Conservation (phyloP, 2,888 invertebrate species). For the Apotomis capreana region DNA sequence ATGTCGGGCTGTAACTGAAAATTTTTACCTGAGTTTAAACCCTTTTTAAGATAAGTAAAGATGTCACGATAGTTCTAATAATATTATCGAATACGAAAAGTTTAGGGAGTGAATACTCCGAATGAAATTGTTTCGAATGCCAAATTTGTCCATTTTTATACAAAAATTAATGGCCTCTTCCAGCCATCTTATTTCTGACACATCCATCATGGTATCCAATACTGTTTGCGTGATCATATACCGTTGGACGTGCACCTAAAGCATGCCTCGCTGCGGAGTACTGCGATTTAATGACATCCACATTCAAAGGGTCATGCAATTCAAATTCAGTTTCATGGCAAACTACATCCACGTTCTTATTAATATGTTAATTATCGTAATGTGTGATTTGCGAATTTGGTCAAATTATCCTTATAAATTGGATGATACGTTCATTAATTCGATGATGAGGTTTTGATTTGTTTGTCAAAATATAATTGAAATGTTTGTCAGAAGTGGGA, state of each 20-base stretch:
- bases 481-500: background rate
- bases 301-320: constrained; percentile 43
- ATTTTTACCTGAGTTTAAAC: no score
- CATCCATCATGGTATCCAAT: constrained; percentile 55
- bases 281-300: constrained; percentile 54
- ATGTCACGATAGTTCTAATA: no score
- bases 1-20: no score
- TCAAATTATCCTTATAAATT: background rate
- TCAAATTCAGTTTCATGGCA: constrained; percentile 8
- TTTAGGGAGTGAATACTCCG: no score
- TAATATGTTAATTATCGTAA: constrained; percentile 14
- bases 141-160: no score
- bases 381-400: background rate
- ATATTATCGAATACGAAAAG: no score
- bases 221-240: constrained; percentile 62
- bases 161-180: no score
- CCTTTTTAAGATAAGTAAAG: no score
- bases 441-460: background rate
- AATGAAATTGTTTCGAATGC: no score
- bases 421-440: background rate
- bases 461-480: background rate
- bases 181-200: constrained; percentile 21
- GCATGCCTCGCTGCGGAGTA: constrained; percentile 48
- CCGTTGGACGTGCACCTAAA: constrained; percentile 54
- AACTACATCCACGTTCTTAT: background rate